Evolutionary conservation across 2,888 invertebrate genomes (phyloP).

Genomic region (Patella pellucida): DNA sequence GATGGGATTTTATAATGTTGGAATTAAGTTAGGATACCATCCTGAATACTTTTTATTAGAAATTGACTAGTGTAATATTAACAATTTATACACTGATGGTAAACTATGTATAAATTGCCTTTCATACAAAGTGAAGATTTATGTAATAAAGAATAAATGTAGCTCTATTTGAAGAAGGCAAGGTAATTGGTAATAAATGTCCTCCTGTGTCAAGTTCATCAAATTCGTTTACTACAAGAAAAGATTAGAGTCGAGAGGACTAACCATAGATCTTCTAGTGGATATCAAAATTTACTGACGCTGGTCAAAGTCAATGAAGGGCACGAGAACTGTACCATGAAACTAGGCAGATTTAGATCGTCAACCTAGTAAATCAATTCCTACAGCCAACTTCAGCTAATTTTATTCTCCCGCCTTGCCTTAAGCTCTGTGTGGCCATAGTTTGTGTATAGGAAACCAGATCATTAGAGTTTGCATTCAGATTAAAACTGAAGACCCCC

Average conservation of each 20-base stretch:
- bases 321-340: neutral
- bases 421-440: neutral
- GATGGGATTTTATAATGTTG: too few relatives aligned
- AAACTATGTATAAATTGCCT: too few relatives aligned
- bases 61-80: too few relatives aligned
- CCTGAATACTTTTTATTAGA: too few relatives aligned
- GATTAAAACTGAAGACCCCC: too few relatives aligned
- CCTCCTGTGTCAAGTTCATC: neutral
- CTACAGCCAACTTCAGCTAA: neutral
- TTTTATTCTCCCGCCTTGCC: neutral
- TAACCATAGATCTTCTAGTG: neutral
- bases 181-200: neutral
- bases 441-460: neutral
- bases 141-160: too few relatives aligned
- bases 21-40: too few relatives aligned
- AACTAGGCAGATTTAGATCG: neutral
- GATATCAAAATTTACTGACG: neutral
- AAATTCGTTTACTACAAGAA: neutral
- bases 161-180: neutral
- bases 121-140: too few relatives aligned
- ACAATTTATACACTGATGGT: too few relatives aligned
- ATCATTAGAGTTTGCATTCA: neutral
- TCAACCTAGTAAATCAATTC: neutral
- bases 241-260: neutral
- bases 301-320: conserved; percentile 9